A percentile compares a stretch with the other conserved stretches of the same genome.
phyloP scores from a whole-genome alignment of 2,113 vertebrate species.

The Ceyx cyanopectus region DNA sequence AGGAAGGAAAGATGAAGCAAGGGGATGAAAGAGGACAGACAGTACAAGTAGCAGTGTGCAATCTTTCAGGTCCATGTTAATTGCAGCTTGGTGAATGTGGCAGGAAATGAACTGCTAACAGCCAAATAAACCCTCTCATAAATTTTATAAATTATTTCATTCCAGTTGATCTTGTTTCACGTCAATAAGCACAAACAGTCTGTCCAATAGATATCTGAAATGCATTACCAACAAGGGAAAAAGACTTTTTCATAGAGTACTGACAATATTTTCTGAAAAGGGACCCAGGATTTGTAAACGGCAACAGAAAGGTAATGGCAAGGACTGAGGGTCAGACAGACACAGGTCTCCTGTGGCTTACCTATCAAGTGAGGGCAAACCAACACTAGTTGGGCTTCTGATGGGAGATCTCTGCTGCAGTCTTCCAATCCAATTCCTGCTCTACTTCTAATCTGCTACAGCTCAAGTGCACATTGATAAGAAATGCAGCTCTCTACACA shows the following conservation, averaged over 20 bases:
- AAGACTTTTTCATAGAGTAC: neutral
- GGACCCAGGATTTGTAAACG: neutral
- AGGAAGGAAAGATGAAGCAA: neutral
- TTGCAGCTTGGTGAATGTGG: neutral
- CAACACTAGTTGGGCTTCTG: neutral
- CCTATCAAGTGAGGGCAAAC: neutral
- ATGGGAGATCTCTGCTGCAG: neutral
- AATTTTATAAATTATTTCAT: conserved; percentile 13
- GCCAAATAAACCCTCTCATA: neutral
- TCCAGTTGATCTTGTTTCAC: neutral
- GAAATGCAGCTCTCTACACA: neutral
- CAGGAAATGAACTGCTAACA: conserved; percentile 1
- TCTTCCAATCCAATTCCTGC: neutral
- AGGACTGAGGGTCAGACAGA: neutral
- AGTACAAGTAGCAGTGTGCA: neutral
- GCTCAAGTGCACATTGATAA: fast-evolving
- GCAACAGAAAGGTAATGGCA: neutral
- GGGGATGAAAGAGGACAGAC: neutral
- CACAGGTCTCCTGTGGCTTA: neutral
- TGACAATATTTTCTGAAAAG: neutral
- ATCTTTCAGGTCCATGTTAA: neutral
- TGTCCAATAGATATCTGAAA: neutral
- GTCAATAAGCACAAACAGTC: neutral
- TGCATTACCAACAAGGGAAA: neutral
- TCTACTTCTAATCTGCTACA: neutral